Percentiles rank a stretch among this genome's conserved stretches.
phyloP scores from a whole-genome alignment of 2,888 invertebrate species.

The Mechanitis mazaeus region DNA sequence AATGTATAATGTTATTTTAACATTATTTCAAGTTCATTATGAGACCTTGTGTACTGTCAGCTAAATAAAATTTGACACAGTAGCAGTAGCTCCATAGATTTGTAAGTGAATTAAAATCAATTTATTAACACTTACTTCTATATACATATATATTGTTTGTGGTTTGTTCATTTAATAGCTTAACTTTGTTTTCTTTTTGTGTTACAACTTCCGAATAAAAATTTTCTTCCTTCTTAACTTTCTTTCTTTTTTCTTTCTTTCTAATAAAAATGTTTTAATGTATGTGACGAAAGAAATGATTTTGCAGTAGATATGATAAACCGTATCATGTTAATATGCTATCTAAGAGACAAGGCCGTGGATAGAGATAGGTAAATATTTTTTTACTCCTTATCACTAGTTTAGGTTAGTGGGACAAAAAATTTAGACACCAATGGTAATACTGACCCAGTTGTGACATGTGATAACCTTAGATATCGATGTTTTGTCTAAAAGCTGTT shows the following conservation, averaged over 20 bases:
- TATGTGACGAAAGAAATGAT: too few species aligned
- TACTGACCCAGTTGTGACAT: conserved; percentile 58
- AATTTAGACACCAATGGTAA: conserved; percentile 51
- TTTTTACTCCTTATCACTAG: conserved; percentile 17
- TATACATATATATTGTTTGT: too few species aligned
- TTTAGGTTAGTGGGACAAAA: conserved; percentile 64
- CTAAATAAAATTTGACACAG: too few species aligned
- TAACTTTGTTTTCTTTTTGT: too few species aligned
- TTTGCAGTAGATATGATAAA: too few species aligned
- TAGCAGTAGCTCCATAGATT: too few species aligned
- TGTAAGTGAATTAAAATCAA: too few species aligned
- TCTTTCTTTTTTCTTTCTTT: too few species aligned
- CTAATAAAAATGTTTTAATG: conserved; percentile 9
- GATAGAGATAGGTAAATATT: neutral
- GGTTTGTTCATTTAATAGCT: too few species aligned
- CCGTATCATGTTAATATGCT: neutral
- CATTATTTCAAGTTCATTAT: conserved; percentile 28
- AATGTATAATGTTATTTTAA: conserved; percentile 41
- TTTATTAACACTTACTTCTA: too few species aligned
- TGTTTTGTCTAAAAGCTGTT: conserved; percentile 1
- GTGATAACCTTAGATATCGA: conserved; percentile 57
- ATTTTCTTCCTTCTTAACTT: too few species aligned
- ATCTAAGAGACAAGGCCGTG: neutral
- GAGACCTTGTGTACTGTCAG: conserved; percentile 22
- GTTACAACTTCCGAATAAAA: too few species aligned